Evolutionary conservation across 2,888 invertebrate species (phyloP).

Genomic region (Zaprionus lineosus): DNA sequence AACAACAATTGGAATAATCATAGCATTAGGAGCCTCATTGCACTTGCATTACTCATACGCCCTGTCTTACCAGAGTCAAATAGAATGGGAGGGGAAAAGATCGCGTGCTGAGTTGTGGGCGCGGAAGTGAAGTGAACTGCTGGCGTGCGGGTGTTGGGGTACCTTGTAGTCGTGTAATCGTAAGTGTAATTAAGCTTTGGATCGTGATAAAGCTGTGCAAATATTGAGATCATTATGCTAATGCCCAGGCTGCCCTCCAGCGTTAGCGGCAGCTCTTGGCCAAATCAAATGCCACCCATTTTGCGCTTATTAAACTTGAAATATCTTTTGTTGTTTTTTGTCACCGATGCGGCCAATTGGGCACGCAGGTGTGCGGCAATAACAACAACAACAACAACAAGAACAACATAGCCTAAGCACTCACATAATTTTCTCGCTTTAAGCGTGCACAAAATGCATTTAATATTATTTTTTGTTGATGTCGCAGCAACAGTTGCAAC

Average conservation of each 20-base stretch:
- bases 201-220: conserved; percentile 74
- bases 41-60: conserved; percentile 73
- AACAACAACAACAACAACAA: conserved; percentile 17
- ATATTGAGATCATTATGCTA: conserved; percentile 79
- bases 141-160: conserved; percentile 16
- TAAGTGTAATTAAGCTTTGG: conserved; percentile 53
- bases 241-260: conserved; percentile 53
- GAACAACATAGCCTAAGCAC: conserved; percentile 38
- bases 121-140: conserved; percentile 40
- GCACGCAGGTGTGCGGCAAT: conserved; percentile 69
- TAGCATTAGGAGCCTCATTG: conserved; percentile 34
- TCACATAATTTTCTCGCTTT: conserved; percentile 67
- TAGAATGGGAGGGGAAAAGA: too few species aligned
- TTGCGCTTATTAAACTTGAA: conserved; percentile 63
- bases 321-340: conserved; percentile 43
- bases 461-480: conserved; percentile 38
- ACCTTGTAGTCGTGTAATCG: conserved; percentile 44
- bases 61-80: conserved; percentile 56
- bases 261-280: conserved; percentile 23
- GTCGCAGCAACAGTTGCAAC: conserved; percentile 15
- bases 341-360: conserved; percentile 63
- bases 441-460: conserved; percentile 70
- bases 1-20: conserved; percentile 29
- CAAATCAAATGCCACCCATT: conserved; percentile 44
- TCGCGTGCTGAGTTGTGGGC: conserved; percentile 69